phyloP scores from a whole-genome alignment of 1,140 invertebrate genomes.

The Hyphantria cunea region DNA sequence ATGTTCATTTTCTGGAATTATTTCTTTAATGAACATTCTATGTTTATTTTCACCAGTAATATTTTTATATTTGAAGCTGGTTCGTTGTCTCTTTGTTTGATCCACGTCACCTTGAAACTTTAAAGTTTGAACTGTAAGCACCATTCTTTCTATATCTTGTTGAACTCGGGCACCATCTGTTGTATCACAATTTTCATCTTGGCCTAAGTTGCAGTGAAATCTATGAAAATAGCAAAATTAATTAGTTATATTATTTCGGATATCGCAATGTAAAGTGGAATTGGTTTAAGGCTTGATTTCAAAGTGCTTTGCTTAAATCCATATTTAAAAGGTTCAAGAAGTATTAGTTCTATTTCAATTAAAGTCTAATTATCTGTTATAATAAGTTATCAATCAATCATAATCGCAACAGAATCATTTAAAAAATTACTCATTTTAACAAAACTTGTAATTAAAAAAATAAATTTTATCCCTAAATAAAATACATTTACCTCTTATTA shows the following conservation, averaged over 20 bases:
- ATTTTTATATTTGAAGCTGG: constrained; percentile 69
- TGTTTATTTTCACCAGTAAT: constrained; percentile 50
- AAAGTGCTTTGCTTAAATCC: no score
- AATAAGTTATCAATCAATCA: no score
- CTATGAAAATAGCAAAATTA: constrained; percentile 37
- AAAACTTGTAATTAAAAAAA: no score
- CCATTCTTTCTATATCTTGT: constrained; percentile 46
- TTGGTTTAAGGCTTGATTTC: no score
- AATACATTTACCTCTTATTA: no score
- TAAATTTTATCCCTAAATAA: no score
- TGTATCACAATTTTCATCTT: constrained; percentile 26
- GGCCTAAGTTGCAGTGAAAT: constrained; percentile 47
- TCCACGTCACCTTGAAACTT: constrained; percentile 62
- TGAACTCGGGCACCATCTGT: constrained; percentile 30
- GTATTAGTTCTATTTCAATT: no score
- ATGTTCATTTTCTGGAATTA: constrained; percentile 47
- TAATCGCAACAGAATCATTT: no score
- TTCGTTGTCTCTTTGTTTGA: constrained; percentile 53
- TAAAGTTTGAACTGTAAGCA: constrained; percentile 65
- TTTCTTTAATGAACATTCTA: constrained; percentile 72
- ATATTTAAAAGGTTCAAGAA: no score
- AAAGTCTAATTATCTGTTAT: no score
- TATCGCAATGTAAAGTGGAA: no score
- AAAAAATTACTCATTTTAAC: no score
- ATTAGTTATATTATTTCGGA: not conserved